A percentile compares a stretch with the other conserved stretches of the same genome.
phyloP scores from a whole-genome alignment of 2,888 invertebrate genomes.

The Nebria brevicollis region DNA sequence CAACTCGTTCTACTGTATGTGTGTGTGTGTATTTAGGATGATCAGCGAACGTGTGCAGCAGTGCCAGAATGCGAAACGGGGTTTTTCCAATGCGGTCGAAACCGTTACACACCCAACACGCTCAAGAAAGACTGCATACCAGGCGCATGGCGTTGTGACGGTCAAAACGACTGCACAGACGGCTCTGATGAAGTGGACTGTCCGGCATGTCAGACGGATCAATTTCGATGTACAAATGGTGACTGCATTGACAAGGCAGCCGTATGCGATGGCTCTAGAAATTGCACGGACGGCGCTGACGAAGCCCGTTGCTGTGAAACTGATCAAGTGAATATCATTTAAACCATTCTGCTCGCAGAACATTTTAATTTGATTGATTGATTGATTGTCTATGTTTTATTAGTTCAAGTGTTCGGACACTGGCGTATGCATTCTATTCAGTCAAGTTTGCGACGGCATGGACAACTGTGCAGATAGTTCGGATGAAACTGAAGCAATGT shows the following conservation, averaged over 20 bases:
- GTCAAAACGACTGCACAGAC: constrained; percentile 83
- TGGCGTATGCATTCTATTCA: constrained; percentile 75
- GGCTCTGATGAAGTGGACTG: constrained; percentile 83
- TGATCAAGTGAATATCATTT: constrained; percentile 52
- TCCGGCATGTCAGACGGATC: constrained; percentile 74
- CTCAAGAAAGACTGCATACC: constrained; percentile 75
- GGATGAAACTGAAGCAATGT: constrained; percentile 77
- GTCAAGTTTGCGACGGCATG: constrained; percentile 79
- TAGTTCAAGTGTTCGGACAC: constrained; percentile 79
- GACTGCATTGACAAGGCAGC: constrained; percentile 59
- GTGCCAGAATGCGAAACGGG: constrained; percentile 76
- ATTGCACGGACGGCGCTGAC: constrained; percentile 76
- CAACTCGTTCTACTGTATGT: constrained; percentile 57
- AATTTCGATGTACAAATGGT: constrained; percentile 71
- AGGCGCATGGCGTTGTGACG: constrained; percentile 79
- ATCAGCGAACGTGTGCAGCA: constrained; percentile 73
- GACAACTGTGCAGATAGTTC: constrained; percentile 83
- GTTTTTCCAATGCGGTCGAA: constrained; percentile 73
- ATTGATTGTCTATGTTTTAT: constrained; percentile 52
- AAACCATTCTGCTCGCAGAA: constrained; percentile 50
- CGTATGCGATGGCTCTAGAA: constrained; percentile 72
- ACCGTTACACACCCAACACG: constrained; percentile 61
- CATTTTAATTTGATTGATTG: neutral
- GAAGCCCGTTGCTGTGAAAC: constrained; percentile 75
- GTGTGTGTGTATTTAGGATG: constrained; percentile 61